Evolutionary conservation across 2,113 vertebrate species (phyloP).

Genomic region (Nothocercus nigrocapillus): DNA sequence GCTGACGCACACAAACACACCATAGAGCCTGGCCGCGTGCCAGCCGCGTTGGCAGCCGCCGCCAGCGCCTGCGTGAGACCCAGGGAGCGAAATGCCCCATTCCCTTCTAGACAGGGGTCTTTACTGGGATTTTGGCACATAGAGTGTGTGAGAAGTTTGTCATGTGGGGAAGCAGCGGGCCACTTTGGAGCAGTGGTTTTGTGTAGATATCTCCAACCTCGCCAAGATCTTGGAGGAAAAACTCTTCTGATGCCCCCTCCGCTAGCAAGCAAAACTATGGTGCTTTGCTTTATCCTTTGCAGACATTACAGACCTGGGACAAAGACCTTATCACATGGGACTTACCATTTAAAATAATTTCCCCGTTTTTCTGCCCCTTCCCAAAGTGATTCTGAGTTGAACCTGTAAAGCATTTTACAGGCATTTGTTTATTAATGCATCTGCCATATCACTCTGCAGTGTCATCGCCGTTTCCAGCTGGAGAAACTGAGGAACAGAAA

Average conservation of each 20-base stretch:
- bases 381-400: neutral
- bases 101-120: neutral
- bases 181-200: neutral
- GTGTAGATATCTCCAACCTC: neutral
- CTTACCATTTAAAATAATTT: neutral
- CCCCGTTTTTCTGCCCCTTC: neutral
- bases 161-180: neutral
- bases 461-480: neutral
- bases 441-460: neutral
- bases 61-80: neutral
- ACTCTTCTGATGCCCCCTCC: neutral
- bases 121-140: neutral
- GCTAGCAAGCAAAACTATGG: neutral
- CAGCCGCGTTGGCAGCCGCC: slow-evolving; percentile 21
- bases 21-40: neutral
- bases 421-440: neutral
- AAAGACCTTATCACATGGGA: neutral
- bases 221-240: neutral
- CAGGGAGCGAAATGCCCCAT: neutral
- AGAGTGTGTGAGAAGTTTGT: neutral
- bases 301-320: neutral
- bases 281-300: neutral
- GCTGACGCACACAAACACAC: slow-evolving; percentile 50
- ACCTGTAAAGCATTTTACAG: neutral
- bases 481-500: slow-evolving; percentile 21